Evolutionary conservation across 2,888 invertebrate genomes (phyloP).

Genomic region (Magallana nippona): DNA sequence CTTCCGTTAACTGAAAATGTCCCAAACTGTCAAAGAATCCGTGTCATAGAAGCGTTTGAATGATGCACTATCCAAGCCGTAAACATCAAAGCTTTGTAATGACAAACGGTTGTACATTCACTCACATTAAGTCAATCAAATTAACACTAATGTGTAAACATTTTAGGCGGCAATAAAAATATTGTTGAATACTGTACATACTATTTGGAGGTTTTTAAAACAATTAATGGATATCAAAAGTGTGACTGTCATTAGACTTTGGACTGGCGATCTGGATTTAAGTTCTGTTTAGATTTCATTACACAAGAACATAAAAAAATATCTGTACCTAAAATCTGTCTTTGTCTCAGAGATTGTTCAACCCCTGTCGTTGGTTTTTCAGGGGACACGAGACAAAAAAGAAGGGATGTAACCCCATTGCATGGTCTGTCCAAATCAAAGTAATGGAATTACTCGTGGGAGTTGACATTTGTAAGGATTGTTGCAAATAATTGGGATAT

Average conservation of each 20-base stretch:
- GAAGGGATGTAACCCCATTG: no score
- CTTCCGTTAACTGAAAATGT: conserved; percentile 32
- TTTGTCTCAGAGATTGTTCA: no score
- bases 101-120: conserved; percentile 17
- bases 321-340: no score
- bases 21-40: conserved; percentile 24
- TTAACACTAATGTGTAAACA: conserved; percentile 33
- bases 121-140: conserved; percentile 32
- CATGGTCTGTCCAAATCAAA: no score
- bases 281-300: no score
- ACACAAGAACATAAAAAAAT: no score
- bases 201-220: not conserved
- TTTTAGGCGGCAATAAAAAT: not conserved
- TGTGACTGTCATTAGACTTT: not conserved
- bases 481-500: no score
- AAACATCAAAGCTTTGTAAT: conserved; percentile 27
- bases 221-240: conserved; percentile 16
- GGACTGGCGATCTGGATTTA: no score
- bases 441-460: no score
- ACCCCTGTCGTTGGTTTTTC: no score
- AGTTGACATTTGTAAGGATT: no score
- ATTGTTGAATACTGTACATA: conserved; percentile 22
- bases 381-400: no score
- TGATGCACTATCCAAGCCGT: conserved; percentile 20
- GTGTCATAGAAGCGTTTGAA: conserved; percentile 24